These are phyloP conservation scores for Aurelia sp. DNA, from an alignment of 30 jellyfish, hydroid and myxozoan species.

Conservation along the genomic window DNA sequence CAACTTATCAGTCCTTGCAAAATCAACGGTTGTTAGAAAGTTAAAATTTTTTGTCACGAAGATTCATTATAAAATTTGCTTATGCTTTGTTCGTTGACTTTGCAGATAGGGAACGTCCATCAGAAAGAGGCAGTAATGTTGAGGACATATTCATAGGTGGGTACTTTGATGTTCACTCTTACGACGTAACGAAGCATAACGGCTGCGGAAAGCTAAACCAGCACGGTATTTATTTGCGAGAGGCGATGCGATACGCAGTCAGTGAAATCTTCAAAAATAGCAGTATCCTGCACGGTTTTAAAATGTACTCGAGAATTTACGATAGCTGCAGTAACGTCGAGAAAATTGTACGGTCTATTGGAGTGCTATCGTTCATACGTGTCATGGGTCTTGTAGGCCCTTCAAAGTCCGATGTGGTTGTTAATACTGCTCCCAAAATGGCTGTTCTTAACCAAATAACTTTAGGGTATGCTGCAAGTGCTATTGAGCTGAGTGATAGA, in stretches of 20 bases:
- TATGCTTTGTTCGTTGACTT: no score
- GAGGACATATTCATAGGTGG: conserved; percentile 9
- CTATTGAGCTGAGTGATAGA: conserved; percentile 2
- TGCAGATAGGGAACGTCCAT: background rate
- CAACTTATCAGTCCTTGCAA: no score
- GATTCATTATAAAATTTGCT: no score
- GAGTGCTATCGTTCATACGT: background rate
- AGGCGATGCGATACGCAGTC: conserved; percentile 45
- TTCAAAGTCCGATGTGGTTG: conserved; percentile 8
- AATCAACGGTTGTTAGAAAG: no score
- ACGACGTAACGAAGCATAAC: background rate
- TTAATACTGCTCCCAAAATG: conserved; percentile 5
- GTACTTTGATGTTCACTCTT: conserved; percentile 1
- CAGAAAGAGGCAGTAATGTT: background rate
- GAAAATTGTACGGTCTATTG: background rate
- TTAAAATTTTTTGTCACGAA: no score
- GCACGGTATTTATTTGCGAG: background rate
- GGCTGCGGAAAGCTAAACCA: conserved; percentile 3
- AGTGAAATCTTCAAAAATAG: background rate
- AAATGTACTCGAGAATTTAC: background rate
- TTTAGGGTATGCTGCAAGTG: conserved; percentile 26
- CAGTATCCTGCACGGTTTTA: conserved; percentile 8
- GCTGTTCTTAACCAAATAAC: background rate
- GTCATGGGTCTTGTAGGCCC: conserved; percentile 33
- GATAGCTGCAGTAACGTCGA: conserved; percentile 10